Percentiles rank a stretch among this genome's conserved stretches.
phyloP scores from a whole-genome alignment of 2,797 vertebrate species.

The Lagocephalus sceleratus region DNA sequence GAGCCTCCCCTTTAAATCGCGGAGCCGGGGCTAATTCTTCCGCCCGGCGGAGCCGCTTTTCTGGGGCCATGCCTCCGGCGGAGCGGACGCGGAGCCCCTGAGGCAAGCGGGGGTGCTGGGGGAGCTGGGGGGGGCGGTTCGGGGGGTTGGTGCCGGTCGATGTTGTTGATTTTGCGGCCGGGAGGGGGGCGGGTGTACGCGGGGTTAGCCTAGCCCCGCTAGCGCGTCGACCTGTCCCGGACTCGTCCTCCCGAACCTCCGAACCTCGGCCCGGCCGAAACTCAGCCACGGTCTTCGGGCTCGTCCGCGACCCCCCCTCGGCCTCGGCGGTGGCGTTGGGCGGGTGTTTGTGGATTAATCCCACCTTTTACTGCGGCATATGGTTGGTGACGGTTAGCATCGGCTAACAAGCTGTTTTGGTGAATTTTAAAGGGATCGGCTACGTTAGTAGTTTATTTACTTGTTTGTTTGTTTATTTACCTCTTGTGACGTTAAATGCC shows the following conservation, averaged over 20 bases:
- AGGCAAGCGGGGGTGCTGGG: no score
- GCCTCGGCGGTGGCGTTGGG: no score
- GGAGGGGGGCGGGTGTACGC: background rate
- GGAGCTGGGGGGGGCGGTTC: no score
- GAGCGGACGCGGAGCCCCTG: slow-evolving; percentile 7
- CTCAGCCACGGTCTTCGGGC: no score
- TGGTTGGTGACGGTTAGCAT: background rate
- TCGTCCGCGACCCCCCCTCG: no score
- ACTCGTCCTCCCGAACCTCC: no score
- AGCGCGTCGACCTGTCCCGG: slow-evolving; percentile 22
- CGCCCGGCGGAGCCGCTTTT: slow-evolving; percentile 12
- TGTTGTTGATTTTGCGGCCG: background rate
- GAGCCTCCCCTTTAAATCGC: slow-evolving; percentile 54
- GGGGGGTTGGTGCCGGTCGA: background rate
- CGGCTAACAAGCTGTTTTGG: slow-evolving; percentile 17
- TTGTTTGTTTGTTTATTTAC: background rate
- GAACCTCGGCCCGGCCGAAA: no score
- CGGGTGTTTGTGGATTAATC: background rate
- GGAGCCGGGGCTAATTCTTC: slow-evolving; percentile 48
- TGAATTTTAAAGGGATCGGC: slow-evolving; percentile 10
- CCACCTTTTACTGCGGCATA: background rate
- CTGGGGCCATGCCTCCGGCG: slow-evolving; percentile 30
- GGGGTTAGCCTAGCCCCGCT: slow-evolving; percentile 53
- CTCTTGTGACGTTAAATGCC: background rate
- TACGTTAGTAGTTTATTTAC: background rate